Evolutionary conservation across 2,113 vertebrate species (phyloP), one percentile per base, ranked within the genome.

Genomic region (Tachycineta bicolor): DNA sequence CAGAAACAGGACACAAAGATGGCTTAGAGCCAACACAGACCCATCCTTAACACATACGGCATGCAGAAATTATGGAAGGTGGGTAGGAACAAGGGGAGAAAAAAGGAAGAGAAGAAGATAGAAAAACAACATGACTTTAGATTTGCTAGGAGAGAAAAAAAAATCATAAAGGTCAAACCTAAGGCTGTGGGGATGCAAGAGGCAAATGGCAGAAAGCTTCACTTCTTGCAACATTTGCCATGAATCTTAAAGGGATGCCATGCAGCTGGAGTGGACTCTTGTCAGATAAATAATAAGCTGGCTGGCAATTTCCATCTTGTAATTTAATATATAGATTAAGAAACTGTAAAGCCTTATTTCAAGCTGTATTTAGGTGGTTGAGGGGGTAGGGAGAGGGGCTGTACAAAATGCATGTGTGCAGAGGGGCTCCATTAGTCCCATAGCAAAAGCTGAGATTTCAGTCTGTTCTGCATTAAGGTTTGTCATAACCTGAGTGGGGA

Each of bases 1-100:
- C 87, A 87, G 77, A 75, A 96, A 71, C 17, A 71, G 52, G 76
- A 86, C 79, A 96, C 79, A 96, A 95, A 94, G 83, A 84, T 96
- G 94, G 93, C 93, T 95, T 83, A 46, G 11, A 93, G 92, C 94
- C 96, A 97, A 53, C 34, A 81, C 15, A 78, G 64, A 85, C 20
- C 64, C 55, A n/a, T 83, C 44, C 37, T 74, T 71, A 77, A 59
- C n/a, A 49, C 22, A 41, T 4, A 60, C 2, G 80, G 49, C 52
- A 75, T 58, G 56, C 34, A 83, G 23, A 91, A 74, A 88, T 33
- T 81, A 18, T 46, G 55, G 77, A 55, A 90, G 21, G 7, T 68
- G 39, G 43, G 12, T 39, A 83, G 39, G 10, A 87, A 46, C 41
- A 73, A 87, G 33, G 17, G 17, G 50, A 69, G 33, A 37, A 28